phyloP scores from a whole-genome alignment of 2,113 vertebrate genomes.

The Urocynchramus pylzowi region DNA sequence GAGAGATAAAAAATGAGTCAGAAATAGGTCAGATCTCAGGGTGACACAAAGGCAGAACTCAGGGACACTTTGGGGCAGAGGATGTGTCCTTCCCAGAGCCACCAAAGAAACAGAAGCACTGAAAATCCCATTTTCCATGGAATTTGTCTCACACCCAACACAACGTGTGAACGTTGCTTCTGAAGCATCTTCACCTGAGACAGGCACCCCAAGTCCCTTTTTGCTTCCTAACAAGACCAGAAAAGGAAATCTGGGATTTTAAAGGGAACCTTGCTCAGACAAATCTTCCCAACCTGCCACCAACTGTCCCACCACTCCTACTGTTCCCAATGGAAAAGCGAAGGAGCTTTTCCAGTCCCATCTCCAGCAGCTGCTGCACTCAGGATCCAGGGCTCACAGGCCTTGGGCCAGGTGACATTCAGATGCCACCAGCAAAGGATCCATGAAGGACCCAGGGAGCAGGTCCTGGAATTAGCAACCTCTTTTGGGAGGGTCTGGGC shows the following conservation, averaged over 20 bases:
- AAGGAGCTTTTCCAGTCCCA: not conserved
- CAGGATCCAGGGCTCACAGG: accelerated
- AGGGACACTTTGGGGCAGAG: not conserved
- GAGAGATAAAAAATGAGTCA: not conserved
- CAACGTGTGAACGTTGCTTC: accelerated
- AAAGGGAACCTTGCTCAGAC: not conserved
- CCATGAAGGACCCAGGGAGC: not conserved
- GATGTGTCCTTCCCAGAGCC: not conserved
- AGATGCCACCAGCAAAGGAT: not conserved
- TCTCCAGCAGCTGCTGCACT: not conserved
- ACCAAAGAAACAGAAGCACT: not conserved
- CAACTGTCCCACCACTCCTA: accelerated
- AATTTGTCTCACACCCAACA: accelerated
- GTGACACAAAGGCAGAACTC: not conserved
- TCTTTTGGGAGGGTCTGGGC: not conserved
- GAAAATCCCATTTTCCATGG: not conserved
- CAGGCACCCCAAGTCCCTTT: not conserved
- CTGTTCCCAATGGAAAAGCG: not conserved
- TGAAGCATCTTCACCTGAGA: not conserved
- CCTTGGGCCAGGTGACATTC: not conserved
- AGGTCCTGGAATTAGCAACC: not conserved
- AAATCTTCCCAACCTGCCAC: not conserved
- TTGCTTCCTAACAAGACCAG: not conserved
- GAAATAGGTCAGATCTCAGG: not conserved
- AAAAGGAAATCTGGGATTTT: not conserved